Evolutionary conservation across 2,797 vertebrate species (phyloP), one percentile per base, ranked within the genome.

Genomic region (Crenuchus spilurus): DNA sequence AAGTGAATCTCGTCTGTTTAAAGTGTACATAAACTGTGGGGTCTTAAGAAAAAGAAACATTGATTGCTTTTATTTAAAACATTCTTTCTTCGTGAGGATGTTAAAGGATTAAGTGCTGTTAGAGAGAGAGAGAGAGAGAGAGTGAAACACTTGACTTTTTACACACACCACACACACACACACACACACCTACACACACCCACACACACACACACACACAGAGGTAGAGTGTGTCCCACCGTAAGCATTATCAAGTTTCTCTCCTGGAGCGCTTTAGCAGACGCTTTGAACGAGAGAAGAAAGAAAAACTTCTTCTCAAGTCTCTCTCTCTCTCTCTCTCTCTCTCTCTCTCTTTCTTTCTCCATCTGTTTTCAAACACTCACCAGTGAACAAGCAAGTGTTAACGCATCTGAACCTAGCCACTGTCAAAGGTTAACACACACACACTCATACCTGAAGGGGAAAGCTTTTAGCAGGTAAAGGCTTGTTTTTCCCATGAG

Each of bases 231-330:
- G 41, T 85, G 51, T 75, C 57, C 10, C 65, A 68, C 79, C 81
- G 71, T 71, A 79, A 80, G 70, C 70, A 66, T 39, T 73, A 79
- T 90, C 86, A 80, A 48, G 76, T 88, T 88, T 87, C 86, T 84
- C 22, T 68, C 63, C 60, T 61, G 71, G 77, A 72, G 73, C 60
- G 44, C 76, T 63, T 72, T 69, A 82, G 74, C 62, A 58, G 68
- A 80, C 77, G 69, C 84, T 85, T 81, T 84, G 76, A 76, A 75
- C 55, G 30, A 61, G 39, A 13, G 14, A 49, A 49, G 24, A 76
- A 57, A 41, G 67, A 77, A 80, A 75, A 73, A 37, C 51, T 54
- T 26, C 0, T 74, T 35, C 66, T 30, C 42, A n/a, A n/a, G n/a
- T 35, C 31, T 55, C 7, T 46, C 39, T 44, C 48, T 18, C 20